Conservation (phyloP, 2,888 invertebrate species). For the Theretra japonica region DNA sequence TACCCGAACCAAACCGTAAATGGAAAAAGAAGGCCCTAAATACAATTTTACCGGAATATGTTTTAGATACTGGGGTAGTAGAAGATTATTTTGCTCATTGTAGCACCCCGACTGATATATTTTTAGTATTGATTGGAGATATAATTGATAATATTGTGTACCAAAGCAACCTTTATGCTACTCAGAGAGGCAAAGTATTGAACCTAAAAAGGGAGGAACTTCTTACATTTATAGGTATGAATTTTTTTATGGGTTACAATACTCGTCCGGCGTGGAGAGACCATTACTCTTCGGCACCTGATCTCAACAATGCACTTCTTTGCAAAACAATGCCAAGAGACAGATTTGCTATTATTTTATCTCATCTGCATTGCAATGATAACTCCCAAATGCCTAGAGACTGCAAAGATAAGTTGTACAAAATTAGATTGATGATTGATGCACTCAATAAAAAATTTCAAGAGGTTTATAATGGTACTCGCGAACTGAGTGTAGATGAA, state of each 20-base stretch:
- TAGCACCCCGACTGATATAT: slow-evolving; percentile 41
- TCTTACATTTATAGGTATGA: slow-evolving; percentile 43
- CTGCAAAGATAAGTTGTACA: slow-evolving; percentile 42
- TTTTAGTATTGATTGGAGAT: slow-evolving; percentile 42
- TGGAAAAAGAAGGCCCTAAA: slow-evolving; percentile 41
- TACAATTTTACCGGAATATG: slow-evolving; percentile 41
- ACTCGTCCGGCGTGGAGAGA: slow-evolving; percentile 38
- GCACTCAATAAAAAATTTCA: slow-evolving; percentile 42
- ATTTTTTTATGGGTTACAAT: slow-evolving; percentile 37
- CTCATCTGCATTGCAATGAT: slow-evolving; percentile 42
- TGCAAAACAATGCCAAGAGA: slow-evolving; percentile 42
- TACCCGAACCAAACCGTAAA: slow-evolving; percentile 41
- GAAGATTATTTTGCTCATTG: slow-evolving; percentile 41
- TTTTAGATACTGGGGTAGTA: slow-evolving; percentile 39
- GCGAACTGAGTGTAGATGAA: slow-evolving; percentile 44
- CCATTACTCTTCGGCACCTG: slow-evolving; percentile 37
- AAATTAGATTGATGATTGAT: slow-evolving; percentile 36
- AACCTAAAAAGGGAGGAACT: slow-evolving; percentile 44
- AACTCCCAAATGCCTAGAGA: slow-evolving; percentile 37
- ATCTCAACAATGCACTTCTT: slow-evolving; percentile 36
- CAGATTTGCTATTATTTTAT: slow-evolving; percentile 42
- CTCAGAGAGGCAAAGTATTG: slow-evolving; percentile 41
- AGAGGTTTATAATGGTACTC: slow-evolving; percentile 40
- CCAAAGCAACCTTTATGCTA: slow-evolving; percentile 43
- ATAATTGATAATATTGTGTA: slow-evolving; percentile 43